Evolutionary conservation across 2,888 invertebrate species (phyloP).

Genomic region (Dasysyrphus tricinctus): DNA sequence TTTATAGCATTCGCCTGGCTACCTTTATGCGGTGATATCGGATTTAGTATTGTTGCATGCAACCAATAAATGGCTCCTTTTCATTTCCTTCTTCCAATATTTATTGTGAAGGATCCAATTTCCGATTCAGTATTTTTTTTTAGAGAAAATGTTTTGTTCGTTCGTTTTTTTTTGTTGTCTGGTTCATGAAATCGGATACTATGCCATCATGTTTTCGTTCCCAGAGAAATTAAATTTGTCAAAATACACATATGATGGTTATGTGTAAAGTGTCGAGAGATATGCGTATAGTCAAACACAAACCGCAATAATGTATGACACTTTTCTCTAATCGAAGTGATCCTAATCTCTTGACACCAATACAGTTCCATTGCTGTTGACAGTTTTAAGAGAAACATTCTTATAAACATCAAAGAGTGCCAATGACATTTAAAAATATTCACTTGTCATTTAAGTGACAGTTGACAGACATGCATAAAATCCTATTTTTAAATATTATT

Average conservation of each 20-base stretch:
- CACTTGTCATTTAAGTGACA: conserved; percentile 45
- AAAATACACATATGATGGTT: conserved; percentile 49
- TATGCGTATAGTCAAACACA: conserved; percentile 29
- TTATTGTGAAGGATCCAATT: conserved; percentile 40
- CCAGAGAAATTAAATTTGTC: conserved; percentile 57
- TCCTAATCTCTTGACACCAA: conserved; percentile 42
- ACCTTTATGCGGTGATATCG: conserved; percentile 37
- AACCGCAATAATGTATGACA: conserved; percentile 22
- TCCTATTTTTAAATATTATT: conserved; percentile 37
- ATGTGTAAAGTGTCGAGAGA: conserved; percentile 36
- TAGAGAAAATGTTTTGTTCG: not conserved
- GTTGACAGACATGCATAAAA: conserved; percentile 26
- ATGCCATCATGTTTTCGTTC: conserved; percentile 28
- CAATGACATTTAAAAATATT: conserved; percentile 53
- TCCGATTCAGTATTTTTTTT: conserved; percentile 37
- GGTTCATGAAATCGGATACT: conserved; percentile 47
- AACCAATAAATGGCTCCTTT: conserved; percentile 29
- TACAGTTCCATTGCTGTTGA: conserved; percentile 37
- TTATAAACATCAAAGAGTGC: conserved; percentile 39
- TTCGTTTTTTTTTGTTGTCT: conserved; percentile 18
- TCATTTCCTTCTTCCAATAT: conserved; percentile 37
- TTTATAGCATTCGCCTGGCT: not conserved
- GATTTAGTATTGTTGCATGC: conserved; percentile 44
- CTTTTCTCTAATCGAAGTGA: conserved; percentile 23
- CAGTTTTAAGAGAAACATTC: conserved; percentile 46